phyloP scores from a whole-genome alignment of 2,797 vertebrate species.

The Benthosema pterotum region DNA sequence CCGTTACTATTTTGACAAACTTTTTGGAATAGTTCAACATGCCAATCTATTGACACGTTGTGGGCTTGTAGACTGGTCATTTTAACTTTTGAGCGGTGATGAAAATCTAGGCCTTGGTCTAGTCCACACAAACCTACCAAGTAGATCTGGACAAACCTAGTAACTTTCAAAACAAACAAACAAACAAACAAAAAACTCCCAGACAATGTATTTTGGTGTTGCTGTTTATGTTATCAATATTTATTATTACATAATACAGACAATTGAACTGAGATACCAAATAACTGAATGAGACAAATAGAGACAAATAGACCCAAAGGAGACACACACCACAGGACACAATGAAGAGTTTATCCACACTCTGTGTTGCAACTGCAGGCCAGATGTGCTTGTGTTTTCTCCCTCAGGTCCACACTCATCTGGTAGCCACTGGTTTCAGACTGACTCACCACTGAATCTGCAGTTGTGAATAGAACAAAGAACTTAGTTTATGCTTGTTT shows the following conservation, averaged over 20 bases:
- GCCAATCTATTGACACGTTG: too few relatives aligned
- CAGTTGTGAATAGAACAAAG: slow-evolving; percentile 6
- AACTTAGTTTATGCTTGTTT: slow-evolving; percentile 14
- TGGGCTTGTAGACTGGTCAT: too few relatives aligned
- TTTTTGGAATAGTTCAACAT: too few relatives aligned
- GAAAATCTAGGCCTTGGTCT: too few relatives aligned
- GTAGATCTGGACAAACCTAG: too few relatives aligned
- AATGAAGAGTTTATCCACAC: slow-evolving; percentile 58
- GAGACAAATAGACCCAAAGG: background rate
- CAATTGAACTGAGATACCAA: background rate
- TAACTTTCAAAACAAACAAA: too few relatives aligned
- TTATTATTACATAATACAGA: slow-evolving; percentile 25
- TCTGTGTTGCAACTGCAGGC: slow-evolving; percentile 72
- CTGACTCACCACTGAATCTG: slow-evolving; percentile 33
- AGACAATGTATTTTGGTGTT: slow-evolving; percentile 10
- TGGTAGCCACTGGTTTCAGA: slow-evolving; percentile 29
- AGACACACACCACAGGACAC: too few relatives aligned
- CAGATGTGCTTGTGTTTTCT: slow-evolving; percentile 65
- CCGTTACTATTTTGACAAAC: too few relatives aligned
- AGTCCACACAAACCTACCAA: too few relatives aligned
- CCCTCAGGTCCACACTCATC: slow-evolving; percentile 65
- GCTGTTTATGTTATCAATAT: slow-evolving; percentile 37
- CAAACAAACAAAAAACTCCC: background rate
- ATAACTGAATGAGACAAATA: slow-evolving; percentile 2
- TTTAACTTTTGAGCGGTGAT: too few relatives aligned